A percentile compares a stretch with the other conserved stretches of the same genome.
These are phyloP conservation scores for Erinaceus europaeus DNA, from an alignment of 2,113 vertebrate species.

Conservation along the genomic window DNA sequence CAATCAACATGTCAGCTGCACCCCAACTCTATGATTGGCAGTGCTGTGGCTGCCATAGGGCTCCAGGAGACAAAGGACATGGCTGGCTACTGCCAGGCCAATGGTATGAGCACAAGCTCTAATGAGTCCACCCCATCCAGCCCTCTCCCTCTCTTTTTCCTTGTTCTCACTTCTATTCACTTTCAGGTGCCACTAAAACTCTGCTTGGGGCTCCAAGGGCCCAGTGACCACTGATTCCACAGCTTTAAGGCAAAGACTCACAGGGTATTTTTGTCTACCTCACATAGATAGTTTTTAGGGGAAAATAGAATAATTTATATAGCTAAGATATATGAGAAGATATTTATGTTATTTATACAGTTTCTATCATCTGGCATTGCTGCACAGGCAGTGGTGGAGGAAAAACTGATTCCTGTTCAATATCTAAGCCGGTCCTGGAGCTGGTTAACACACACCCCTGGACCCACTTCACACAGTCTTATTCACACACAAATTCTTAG, in stretches of 20 bases:
- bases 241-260: conserved; percentile 74
- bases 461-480: too few relatives aligned
- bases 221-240: neutral
- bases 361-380: conserved; percentile 62
- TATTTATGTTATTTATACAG: conserved; percentile 86
- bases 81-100: neutral
- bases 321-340: conserved; percentile 80
- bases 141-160: neutral
- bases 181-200: neutral
- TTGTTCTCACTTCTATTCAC: neutral
- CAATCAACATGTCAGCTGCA: neutral
- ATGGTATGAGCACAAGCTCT: neutral
- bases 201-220: neutral
- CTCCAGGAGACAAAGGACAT: neutral
- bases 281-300: conserved; percentile 82
- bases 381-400: too few relatives aligned
- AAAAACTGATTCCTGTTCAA: too few relatives aligned
- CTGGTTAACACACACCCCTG: fast-evolving
- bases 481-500: too few relatives aligned
- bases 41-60: neutral
- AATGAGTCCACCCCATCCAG: neutral
- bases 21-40: neutral
- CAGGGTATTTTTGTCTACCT: conserved; percentile 89
- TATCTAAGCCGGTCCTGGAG: neutral
- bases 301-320: conserved; percentile 75